A percentile compares a stretch with the other conserved stretches of the same genome.
Conservation (phyloP, 2,888 invertebrate species). For the Cantharis rufa region DNA sequence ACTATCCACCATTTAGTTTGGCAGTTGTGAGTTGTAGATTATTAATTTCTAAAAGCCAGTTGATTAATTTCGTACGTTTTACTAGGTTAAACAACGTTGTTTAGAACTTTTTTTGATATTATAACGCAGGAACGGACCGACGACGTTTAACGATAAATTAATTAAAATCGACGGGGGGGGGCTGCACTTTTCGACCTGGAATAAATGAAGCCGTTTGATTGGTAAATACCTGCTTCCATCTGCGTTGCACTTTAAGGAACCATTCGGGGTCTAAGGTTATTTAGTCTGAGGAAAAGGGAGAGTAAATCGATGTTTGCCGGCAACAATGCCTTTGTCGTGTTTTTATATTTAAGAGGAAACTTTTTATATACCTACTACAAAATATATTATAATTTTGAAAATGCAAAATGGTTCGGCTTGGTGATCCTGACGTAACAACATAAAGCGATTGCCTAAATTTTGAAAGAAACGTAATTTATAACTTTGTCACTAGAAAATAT, state of each 20-base stretch:
- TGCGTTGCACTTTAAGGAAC: too few relatives aligned
- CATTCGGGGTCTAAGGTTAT: too few relatives aligned
- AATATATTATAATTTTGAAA: neutral
- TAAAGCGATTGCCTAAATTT: constrained; percentile 14
- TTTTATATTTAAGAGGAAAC: neutral
- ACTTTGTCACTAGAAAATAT: constrained; percentile 7
- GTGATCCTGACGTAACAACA: constrained; percentile 4
- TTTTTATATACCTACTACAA: neutral
- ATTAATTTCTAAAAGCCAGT: neutral
- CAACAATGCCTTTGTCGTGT: neutral
- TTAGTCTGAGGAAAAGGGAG: too few relatives aligned
- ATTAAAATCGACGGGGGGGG: too few relatives aligned
- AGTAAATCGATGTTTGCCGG: neutral
- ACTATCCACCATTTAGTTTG: neutral
- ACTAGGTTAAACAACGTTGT: neutral
- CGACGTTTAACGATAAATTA: too few relatives aligned
- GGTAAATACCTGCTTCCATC: too few relatives aligned
- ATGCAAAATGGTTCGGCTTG: neutral
- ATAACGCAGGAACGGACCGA: too few relatives aligned
- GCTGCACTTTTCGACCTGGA: too few relatives aligned
- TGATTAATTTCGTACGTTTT: neutral
- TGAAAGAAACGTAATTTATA: constrained; percentile 12
- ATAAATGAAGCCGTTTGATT: neutral
- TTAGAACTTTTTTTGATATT: neutral
- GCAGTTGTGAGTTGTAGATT: neutral